phyloP scores from a whole-genome alignment of 2,113 vertebrate species.

The Microtus pennsylvanicus region DNA sequence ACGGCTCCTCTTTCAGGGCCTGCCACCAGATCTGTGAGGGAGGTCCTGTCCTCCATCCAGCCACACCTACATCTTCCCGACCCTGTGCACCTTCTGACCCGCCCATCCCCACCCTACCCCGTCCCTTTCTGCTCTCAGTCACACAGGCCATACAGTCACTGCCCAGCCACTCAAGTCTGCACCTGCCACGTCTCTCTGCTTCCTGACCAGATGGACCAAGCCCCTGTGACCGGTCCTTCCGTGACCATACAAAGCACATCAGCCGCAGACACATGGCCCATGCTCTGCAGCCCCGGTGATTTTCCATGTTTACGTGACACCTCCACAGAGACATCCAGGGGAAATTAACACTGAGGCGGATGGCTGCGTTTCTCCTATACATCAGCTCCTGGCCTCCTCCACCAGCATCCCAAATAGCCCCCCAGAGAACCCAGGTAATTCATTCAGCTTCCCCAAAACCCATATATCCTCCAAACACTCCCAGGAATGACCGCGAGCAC shows the following conservation, averaged over 20 bases:
- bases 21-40: fast-evolving
- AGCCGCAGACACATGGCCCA: neutral
- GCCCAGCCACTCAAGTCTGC: neutral
- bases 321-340: neutral
- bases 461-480: slow-evolving; percentile 54
- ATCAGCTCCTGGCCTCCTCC: slow-evolving; percentile 47
- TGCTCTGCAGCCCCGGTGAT: neutral
- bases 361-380: slow-evolving; percentile 30
- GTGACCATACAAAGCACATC: neutral
- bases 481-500: neutral
- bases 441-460: slow-evolving; percentile 63
- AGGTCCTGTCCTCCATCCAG: fast-evolving
- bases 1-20: neutral
- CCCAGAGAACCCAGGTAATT: slow-evolving; percentile 38
- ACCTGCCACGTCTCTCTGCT: neutral
- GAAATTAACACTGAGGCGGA: slow-evolving; percentile 5
- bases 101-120: no score
- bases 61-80: neutral
- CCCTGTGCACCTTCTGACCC: fast-evolving
- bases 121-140: fast-evolving
- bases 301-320: neutral
- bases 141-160: neutral
- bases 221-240: neutral
- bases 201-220: neutral
- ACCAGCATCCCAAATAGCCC: slow-evolving; percentile 58